Base-by-base conservation (phyloP, 2,113 vertebrate genomes). In the Trogon surrucura region DNA sequence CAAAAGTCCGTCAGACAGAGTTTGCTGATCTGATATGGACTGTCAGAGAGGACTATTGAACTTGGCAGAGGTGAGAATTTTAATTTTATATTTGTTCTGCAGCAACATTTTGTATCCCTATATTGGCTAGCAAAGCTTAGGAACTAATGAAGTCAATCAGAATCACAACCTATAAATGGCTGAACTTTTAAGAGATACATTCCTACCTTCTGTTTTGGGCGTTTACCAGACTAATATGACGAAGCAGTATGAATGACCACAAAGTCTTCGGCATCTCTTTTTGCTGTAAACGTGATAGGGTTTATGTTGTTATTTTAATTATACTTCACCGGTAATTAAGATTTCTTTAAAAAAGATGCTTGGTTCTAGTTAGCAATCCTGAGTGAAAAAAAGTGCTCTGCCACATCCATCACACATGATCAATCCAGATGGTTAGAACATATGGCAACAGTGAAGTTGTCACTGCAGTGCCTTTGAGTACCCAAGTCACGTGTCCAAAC, bases 371-470 rank as follows among this genome's bases (percentile, higher is more conserved):
- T 74, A 82, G 51, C 78, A 91, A 16, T 53, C 5, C 30, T 66
- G 61, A 80, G 44, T 66, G 65, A 61, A 84, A 41, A 34, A n/a
- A 62, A 58, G 29, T 32, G n/a, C 73, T 50, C 38, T 79, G 69
- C 41, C 62, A 47, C 74, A 85, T 87, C 82, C 88, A 10, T 92
- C 66, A 77, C n/a, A 71, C 67, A 27, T 66, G 64, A 36, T 61
- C 82, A 73, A n/a, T 69, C 82, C 96, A 97, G 96, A 92, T 95
- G 96, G 85, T 17, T 48, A 69, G 70, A 93, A 56, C 96, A 97
- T 94, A 96, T 78, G 95, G 96, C 77, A 92, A 77, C 80, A 85
- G 85, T 50, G 92, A 89, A 89, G 80, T 85, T 97, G 87, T 92
- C 90, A 79, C 91, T 15, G 29, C 9, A 18, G 27, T 0, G n/a